Evolutionary conservation across 2,888 invertebrate species (phyloP).

Genomic region (Xiphydria camelus): DNA sequence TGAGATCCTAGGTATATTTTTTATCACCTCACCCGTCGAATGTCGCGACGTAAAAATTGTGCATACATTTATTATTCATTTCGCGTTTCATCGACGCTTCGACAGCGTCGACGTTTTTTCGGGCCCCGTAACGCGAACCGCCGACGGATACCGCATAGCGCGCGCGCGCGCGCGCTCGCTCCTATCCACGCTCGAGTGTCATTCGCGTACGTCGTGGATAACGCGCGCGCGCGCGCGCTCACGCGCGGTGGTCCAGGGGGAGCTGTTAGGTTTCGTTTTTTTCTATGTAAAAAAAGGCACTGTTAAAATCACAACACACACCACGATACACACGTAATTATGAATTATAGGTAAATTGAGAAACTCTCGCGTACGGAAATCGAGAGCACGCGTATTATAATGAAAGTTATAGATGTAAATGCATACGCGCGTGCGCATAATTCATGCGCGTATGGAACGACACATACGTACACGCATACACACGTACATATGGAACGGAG

Average conservation of each 20-base stretch:
- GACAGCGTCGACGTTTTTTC: no score
- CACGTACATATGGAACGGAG: slow-evolving; percentile 8
- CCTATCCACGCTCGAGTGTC: no score
- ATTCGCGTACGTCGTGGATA: no score
- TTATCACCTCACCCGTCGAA: not conserved
- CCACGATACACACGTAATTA: slow-evolving; percentile 12
- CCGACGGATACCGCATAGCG: no score
- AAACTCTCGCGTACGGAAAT: no score
- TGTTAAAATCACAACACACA: slow-evolving; percentile 37
- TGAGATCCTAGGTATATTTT: not conserved
- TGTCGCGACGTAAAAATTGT: no score
- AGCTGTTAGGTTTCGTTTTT: slow-evolving; percentile 9
- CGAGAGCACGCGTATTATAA: not conserved
- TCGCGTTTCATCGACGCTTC: no score
- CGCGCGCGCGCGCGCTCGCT: no score
- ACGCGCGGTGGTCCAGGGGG: no score
- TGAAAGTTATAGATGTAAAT: not conserved
- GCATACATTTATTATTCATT: no score
- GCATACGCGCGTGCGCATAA: not conserved
- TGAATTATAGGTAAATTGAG: slow-evolving; percentile 5
- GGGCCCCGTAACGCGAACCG: no score
- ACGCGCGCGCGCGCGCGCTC: no score
- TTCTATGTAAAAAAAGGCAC: slow-evolving; percentile 40
- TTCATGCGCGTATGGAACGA: slow-evolving; percentile 8
- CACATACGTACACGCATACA: slow-evolving; percentile 18